phyloP scores from a whole-genome alignment of 2,113 vertebrate species.

The Xiphias gladius region DNA sequence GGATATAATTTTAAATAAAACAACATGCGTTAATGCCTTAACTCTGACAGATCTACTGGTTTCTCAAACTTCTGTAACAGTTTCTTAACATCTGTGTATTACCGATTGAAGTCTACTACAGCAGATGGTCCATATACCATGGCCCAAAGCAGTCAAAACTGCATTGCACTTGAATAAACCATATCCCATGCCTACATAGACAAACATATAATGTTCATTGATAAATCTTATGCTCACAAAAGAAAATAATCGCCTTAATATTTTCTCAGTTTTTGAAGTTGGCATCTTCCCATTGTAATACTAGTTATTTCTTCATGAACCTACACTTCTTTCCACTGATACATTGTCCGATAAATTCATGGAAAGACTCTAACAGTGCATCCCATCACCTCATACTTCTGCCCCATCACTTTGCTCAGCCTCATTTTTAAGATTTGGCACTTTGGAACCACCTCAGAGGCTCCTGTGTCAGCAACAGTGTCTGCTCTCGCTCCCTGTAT shows the following conservation, averaged over 20 bases:
- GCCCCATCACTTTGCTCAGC: slow-evolving; percentile 91
- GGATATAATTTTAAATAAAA: slow-evolving; percentile 23
- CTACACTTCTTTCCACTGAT: slow-evolving; percentile 3
- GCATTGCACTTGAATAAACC: slow-evolving; percentile 32
- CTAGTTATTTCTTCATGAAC: slow-evolving; percentile 22
- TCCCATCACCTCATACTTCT: slow-evolving; percentile 90
- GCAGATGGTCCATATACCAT: slow-evolving; percentile 1
- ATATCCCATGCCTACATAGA: slow-evolving; percentile 6
- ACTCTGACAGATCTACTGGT: slow-evolving; percentile 20
- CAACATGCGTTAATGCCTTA: slow-evolving; percentile 34
- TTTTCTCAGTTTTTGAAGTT: slow-evolving; percentile 2
- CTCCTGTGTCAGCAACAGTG: slow-evolving; percentile 34
- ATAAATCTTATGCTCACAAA: not conserved
- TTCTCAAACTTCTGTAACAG: slow-evolving; percentile 25
- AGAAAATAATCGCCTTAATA: slow-evolving; percentile 50
- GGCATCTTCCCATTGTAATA: slow-evolving; percentile 21
- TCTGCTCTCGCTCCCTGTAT: slow-evolving; percentile 11
- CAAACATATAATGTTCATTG: slow-evolving; percentile 31
- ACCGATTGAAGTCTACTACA: slow-evolving; percentile 10
- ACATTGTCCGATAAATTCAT: slow-evolving; percentile 36
- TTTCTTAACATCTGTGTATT: slow-evolving; percentile 32
- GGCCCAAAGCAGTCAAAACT: not conserved
- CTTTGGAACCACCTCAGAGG: slow-evolving; percentile 76
- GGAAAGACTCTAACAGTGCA: slow-evolving; percentile 74
- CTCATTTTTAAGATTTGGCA: slow-evolving; percentile 94